phyloP scores from a whole-genome alignment of 2,113 vertebrate genomes.

The Probosciger aterrimus region DNA sequence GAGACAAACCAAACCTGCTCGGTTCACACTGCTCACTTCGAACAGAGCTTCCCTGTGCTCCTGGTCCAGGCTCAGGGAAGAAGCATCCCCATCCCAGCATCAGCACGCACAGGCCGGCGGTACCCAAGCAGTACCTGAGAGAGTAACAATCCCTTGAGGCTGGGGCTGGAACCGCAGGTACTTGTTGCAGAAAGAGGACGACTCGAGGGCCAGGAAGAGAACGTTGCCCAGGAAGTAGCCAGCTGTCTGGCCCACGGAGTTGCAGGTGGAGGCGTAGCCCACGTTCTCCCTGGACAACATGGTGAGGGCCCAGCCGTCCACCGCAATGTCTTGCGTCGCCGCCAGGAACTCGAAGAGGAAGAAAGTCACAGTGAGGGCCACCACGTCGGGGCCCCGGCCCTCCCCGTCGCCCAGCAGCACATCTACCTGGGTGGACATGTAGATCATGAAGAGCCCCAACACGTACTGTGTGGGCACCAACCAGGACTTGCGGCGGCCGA shows the following conservation, averaged over 20 bases:
- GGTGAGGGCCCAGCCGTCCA: constrained; percentile 97
- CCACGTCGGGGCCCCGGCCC: constrained; percentile 78
- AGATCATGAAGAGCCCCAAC: constrained; percentile 97
- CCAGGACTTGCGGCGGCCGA: constrained; percentile 97
- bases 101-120: fast-evolving
- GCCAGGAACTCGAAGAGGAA: constrained; percentile 95
- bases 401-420: constrained; percentile 77
- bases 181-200: constrained; percentile 95
- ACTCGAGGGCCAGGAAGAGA: constrained; percentile 95
- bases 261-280: constrained; percentile 97
- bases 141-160: constrained; percentile 88
- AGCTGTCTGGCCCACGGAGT: constrained; percentile 96
- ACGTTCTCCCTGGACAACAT: constrained; percentile 96
- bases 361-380: constrained; percentile 86
- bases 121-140: constrained; percentile 81
- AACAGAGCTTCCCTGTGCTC: background rate
- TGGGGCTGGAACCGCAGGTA: constrained; percentile 88
- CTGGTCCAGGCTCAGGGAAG: no score
- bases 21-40: fast-evolving
- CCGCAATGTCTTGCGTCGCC: constrained; percentile 97
- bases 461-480: constrained; percentile 93
- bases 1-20: background rate
- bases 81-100: background rate
- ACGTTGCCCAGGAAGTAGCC: constrained; percentile 98
- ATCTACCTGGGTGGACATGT: constrained; percentile 84